These are phyloP conservation scores for Pangasius sanitwongsei DNA, from an alignment of 2,797 vertebrate genomes.

Conservation along the genomic window DNA sequence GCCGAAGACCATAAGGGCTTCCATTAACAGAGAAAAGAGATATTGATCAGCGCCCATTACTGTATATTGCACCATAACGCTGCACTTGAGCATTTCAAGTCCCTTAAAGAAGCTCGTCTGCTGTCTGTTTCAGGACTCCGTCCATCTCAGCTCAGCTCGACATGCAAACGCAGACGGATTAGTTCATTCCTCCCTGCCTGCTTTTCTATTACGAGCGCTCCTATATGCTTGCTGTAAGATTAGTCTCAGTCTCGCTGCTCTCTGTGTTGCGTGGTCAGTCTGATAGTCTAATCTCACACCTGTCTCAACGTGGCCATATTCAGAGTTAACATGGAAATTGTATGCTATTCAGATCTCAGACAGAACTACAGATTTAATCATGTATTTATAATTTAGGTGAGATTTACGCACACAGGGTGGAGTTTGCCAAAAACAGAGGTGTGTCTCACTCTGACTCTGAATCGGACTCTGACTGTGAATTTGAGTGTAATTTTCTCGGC, in stretches of 20 bases:
- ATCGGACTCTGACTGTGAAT: background rate
- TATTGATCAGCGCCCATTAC: conserved; percentile 47
- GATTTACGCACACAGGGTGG: background rate
- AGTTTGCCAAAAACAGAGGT: background rate
- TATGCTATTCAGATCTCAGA: conserved; percentile 33
- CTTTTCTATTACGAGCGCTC: conserved; percentile 50
- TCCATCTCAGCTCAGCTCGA: background rate
- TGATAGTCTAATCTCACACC: conserved; percentile 59
- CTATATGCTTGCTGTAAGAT: conserved; percentile 45
- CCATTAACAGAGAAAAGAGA: conserved; percentile 37
- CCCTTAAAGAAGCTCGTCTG: conserved; percentile 41
- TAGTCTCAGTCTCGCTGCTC: conserved; percentile 53
- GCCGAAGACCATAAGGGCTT: conserved; percentile 17
- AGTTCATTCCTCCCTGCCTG: conserved; percentile 25
- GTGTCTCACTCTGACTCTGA: background rate
- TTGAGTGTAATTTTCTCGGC: background rate
- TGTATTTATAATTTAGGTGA: background rate
- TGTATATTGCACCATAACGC: conserved; percentile 1
- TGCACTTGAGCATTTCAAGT: conserved; percentile 22
- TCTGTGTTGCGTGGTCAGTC: conserved; percentile 38
- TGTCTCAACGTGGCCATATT: conserved; percentile 53
- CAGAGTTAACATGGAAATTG: background rate
- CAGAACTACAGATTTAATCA: conserved; percentile 28
- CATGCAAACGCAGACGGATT: conserved; percentile 51
- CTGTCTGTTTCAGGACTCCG: background rate